Base-by-base conservation (phyloP, 2,797 vertebrate genomes). In the Sebastiscus tertius region DNA sequence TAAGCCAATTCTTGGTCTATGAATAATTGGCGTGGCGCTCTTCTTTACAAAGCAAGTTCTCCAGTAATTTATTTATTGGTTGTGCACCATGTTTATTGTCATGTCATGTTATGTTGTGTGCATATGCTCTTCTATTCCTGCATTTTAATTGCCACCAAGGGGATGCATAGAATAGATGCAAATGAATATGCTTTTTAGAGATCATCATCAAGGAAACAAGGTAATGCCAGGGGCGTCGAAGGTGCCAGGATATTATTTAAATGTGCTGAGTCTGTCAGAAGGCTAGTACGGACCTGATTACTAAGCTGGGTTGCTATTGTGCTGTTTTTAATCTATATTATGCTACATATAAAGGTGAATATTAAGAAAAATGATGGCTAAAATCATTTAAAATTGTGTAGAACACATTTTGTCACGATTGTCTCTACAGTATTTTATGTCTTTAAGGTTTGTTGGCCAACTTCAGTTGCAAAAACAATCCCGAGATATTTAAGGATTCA, bases 241-340 rank as follows among this genome's bases (percentile, higher is more conserved):
- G 24, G n/a, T 58, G 68, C 59, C 60, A 67, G 54, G 31, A 58
- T 80, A 65, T 67, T 82, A 69, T 82, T 67, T 62, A 65, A 82
- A 86, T 87, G 5, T 81, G 70, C 65, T 72, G 69, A 81, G 26
- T 80, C 36, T 79, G 49, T 72, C 60, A 31, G 22, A 56, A 33
- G 78, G 39, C 31, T 8, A 33, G 34, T 73, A 24, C 9, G 6
- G 56, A 46, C 60, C 29, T 61, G 24, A 52, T 85, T 66, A 74
- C 62, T 62, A 70, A 74, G 9, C 18, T 58, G 49, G 34, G 22
- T 20, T 58, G 55, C 61, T 67, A 26, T 66, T 73, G 60, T 84
- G 55, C 12, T 76, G 31, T 67, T 77, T 77, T 69, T 36, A 65
- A 63, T 76, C 13, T 72, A 22, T 61, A 26, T 33, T 52, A 46